phyloP scores from a whole-genome alignment of 2,797 vertebrate species.

The Gambelia wislizenii region DNA sequence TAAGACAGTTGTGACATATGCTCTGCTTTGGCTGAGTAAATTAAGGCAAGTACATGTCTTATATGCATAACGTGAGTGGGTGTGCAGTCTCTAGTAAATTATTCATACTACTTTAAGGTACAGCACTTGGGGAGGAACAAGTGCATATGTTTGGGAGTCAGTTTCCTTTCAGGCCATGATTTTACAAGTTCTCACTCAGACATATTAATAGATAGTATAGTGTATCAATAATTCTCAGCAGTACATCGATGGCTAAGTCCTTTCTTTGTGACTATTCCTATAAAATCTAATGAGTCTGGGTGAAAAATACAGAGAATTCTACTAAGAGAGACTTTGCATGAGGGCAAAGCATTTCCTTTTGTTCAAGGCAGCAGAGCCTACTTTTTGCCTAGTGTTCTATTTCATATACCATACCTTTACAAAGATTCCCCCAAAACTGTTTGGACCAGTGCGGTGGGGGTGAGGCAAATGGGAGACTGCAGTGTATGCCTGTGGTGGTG shows the following conservation, averaged over 20 bases:
- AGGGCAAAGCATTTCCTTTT: too few relatives aligned
- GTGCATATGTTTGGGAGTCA: slow-evolving; percentile 18
- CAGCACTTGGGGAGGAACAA: slow-evolving; percentile 29
- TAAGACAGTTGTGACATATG: slow-evolving; percentile 64
- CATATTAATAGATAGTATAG: neutral
- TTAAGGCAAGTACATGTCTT: slow-evolving; percentile 33
- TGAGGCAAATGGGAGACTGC: too few relatives aligned
- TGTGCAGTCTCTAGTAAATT: slow-evolving; percentile 47
- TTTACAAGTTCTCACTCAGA: neutral
- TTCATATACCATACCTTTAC: neutral
- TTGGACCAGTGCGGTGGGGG: neutral
- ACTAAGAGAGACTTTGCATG: neutral
- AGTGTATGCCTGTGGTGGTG: too few relatives aligned
- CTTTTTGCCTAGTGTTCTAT: neutral
- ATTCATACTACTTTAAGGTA: slow-evolving; percentile 45
- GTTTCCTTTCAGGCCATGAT: neutral
- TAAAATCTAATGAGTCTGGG: neutral
- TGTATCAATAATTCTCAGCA: neutral
- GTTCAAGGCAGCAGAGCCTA: too few relatives aligned
- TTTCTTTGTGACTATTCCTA: neutral
- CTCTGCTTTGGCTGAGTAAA: slow-evolving; percentile 59
- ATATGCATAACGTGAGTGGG: slow-evolving; percentile 31
- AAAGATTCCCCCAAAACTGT: neutral
- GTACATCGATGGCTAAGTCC: neutral
- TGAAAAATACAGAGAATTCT: neutral